These are phyloP conservation scores for Tenodera sinensis DNA, from an alignment of 2,888 invertebrate species.

Conservation along the genomic window DNA sequence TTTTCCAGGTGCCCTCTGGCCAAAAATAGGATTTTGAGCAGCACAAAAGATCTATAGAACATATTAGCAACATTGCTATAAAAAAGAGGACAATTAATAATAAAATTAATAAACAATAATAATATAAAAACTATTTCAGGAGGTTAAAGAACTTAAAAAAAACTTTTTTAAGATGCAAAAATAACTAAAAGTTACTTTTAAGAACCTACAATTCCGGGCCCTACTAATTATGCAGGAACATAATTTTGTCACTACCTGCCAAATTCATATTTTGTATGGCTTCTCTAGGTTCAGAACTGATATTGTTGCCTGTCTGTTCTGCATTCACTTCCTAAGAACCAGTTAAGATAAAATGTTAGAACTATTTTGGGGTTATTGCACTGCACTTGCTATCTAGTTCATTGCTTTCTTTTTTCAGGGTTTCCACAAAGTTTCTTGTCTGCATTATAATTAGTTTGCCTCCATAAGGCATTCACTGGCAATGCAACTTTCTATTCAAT, in stretches of 20 bases:
- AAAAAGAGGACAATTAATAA: too few species aligned
- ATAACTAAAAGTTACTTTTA: too few species aligned
- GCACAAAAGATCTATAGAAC: too few species aligned
- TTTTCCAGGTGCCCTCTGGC: too few species aligned
- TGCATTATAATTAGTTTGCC: neutral
- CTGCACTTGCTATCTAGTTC: neutral
- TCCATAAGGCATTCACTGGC: neutral
- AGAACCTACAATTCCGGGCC: too few species aligned
- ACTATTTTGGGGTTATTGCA: neutral
- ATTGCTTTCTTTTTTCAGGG: neutral
- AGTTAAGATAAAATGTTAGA: neutral
- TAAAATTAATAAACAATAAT: too few species aligned
- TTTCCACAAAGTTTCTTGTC: neutral
- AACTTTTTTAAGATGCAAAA: too few species aligned
- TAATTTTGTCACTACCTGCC: neutral
- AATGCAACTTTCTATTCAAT: neutral
- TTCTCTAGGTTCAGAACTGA: neutral
- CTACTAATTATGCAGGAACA: neutral
- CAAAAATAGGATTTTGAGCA: too few species aligned
- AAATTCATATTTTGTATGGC: neutral
- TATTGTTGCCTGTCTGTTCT: neutral
- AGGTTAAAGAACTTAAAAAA: too few species aligned
- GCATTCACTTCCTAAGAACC: neutral
- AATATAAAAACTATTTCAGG: too few species aligned
- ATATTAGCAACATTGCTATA: too few species aligned